A percentile compares a stretch with the other conserved stretches of the same genome.
Conservation (phyloP, 2,797 vertebrate species). For the Gobionotothen gibberifrons region DNA sequence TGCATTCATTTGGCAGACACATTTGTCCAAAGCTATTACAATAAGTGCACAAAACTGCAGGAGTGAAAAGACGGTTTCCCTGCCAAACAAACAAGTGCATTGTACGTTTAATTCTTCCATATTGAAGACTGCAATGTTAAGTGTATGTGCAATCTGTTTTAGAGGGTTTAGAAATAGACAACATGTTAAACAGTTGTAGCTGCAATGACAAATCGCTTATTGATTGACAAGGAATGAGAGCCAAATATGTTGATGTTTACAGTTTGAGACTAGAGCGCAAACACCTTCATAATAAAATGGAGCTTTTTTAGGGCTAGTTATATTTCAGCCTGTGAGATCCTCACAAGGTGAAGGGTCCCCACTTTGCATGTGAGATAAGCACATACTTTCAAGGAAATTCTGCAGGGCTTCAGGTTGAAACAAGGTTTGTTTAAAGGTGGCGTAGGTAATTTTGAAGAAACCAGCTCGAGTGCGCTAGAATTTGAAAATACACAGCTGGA, state of each 20-base stretch:
- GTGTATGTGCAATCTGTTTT: not conserved
- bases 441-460: too few species aligned
- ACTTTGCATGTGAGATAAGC: not conserved
- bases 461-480: too few species aligned
- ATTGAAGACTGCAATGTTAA: not conserved
- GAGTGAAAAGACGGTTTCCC: not conserved
- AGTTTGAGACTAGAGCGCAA: not conserved
- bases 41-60: conserved; percentile 26
- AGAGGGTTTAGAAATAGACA: not conserved
- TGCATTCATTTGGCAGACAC: conserved; percentile 12
- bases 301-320: conserved; percentile 2
- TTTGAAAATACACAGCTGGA: too few species aligned
- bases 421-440: not conserved
- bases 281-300: not conserved
- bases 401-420: too few species aligned
- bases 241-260: too few species aligned
- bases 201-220: too few species aligned
- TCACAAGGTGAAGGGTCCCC: not conserved
- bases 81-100: not conserved
- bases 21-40: conserved; percentile 11
- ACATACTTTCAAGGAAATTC: conserved; percentile 6
- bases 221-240: too few species aligned
- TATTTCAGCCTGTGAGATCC: conserved; percentile 55
- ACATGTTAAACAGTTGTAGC: too few species aligned
- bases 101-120: not conserved